Evolutionary conservation across 2,113 vertebrate species (phyloP).

Genomic region (Psittacula cyanocephala): DNA sequence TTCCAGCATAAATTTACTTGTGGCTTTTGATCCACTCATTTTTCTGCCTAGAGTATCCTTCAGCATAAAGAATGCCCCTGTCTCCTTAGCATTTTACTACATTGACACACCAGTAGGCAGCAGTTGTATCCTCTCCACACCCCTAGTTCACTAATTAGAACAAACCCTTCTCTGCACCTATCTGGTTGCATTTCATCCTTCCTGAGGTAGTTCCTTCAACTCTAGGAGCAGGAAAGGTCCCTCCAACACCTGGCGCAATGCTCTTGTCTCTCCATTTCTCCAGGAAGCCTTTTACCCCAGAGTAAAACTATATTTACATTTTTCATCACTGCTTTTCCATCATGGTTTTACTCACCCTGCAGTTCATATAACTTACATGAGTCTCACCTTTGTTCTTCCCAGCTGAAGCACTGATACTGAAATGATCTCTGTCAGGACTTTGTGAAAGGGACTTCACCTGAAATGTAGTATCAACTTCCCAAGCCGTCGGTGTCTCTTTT

Average conservation of each 20-base stretch:
- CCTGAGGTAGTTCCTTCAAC: neutral
- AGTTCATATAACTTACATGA: accelerated
- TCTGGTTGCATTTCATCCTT: neutral
- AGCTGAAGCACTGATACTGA: neutral
- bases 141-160: neutral
- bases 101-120: neutral
- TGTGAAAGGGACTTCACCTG: neutral
- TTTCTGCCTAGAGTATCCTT: neutral
- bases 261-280: neutral
- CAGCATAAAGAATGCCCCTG: neutral
- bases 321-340: neutral
- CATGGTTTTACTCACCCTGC: neutral
- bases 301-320: neutral
- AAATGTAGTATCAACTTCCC: neutral
- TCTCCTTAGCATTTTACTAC: neutral
- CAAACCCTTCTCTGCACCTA: neutral
- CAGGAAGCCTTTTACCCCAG: neutral
- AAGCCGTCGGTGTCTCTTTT: neutral
- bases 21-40: neutral
- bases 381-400: neutral
- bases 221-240: neutral
- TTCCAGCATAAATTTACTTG: neutral
- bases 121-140: neutral
- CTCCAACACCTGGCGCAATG: neutral
- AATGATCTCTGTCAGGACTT: neutral